Conservation (phyloP, 92 coral and sea anemone genomes). For the Palythoa heliodiscus region DNA sequence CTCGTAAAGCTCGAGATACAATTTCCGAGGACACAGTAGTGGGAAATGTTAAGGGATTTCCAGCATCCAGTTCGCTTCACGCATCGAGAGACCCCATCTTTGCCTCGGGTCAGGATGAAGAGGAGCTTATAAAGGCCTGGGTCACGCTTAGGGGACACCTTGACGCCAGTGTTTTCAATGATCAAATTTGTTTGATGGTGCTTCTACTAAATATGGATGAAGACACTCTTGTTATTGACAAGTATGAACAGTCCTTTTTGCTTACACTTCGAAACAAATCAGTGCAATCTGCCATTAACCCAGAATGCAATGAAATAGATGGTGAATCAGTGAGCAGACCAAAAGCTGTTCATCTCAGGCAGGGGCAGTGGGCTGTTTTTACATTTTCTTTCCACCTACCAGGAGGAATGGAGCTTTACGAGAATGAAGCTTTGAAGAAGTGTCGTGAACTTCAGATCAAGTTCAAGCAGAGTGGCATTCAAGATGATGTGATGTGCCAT, state of each 20-base stretch:
- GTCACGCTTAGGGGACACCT: conserved; percentile 2
- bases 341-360: conserved; percentile 9
- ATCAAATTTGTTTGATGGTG: not conserved
- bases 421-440: conserved; percentile 29
- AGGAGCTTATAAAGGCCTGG: conserved; percentile 20
- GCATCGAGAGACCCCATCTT: conserved; percentile 21
- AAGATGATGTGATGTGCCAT: conserved; percentile 19
- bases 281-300: not conserved
- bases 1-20: conserved; percentile 31
- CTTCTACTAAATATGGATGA: not conserved
- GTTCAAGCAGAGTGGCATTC: not conserved
- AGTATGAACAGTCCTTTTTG: conserved; percentile 8
- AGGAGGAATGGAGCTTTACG: conserved; percentile 26
- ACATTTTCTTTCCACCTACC: not conserved
- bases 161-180: not conserved
- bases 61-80: conserved; percentile 6
- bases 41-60: conserved; percentile 15
- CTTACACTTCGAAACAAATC: conserved; percentile 19
- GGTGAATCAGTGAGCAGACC: conserved; percentile 16
- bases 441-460: conserved; percentile 16
- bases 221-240: not conserved
- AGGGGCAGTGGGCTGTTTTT: conserved; percentile 24
- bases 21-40: conserved; percentile 26
- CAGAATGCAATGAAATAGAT: conserved; percentile 26
- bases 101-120: conserved; percentile 20